Base-by-base conservation (phyloP, 2,888 invertebrate species). In the Oxytorus armatus region DNA sequence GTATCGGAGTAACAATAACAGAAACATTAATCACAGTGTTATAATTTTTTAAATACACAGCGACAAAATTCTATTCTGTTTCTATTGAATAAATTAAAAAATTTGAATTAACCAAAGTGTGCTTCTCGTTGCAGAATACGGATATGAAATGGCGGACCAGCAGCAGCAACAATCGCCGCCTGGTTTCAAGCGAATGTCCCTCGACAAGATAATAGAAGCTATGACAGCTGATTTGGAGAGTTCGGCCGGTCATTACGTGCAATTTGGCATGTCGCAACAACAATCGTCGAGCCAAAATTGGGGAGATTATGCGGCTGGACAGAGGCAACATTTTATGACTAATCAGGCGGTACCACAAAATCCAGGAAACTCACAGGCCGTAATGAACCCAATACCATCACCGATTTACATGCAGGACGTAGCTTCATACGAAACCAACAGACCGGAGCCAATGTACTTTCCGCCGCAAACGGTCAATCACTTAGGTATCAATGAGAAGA, bases 171-270 rank as follows among this genome's bases (percentile, higher is more conserved):
- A 88, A 75, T 83, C 88, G 14, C 86, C 89, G 14, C 82, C 89
- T 18, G 88, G 88, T 39, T 87, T 88, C 59, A 89, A 90, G 59
- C 88, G 86, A 18, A 88, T 91, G 86, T 90, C 90, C 1, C 81
- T 94, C 85, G 94, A 94, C 84, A 93, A 94, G 88, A 93, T 94
- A 77, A 94, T 94, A 74, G 93, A 93, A 84, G 93, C 94, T 83
- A 94, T 94, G 93, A 93, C 94, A 39, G 93, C 94, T 14, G 94
- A 94, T 88, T 92, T 93, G 81, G 93, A 94, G 85, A 93, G 92
- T 88, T 91, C 92, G n/a, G 93, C 93, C 77, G 94, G 93, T 21
- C 94, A 93, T 85, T 94, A 93, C 86, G 92, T 93, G 49, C 93
- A 93, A 77, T 92, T 94, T 78, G 93, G 93, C 2, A 93, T 93